phyloP scores from a whole-genome alignment of 2,888 invertebrate species.

The Mayetiola destructor region DNA sequence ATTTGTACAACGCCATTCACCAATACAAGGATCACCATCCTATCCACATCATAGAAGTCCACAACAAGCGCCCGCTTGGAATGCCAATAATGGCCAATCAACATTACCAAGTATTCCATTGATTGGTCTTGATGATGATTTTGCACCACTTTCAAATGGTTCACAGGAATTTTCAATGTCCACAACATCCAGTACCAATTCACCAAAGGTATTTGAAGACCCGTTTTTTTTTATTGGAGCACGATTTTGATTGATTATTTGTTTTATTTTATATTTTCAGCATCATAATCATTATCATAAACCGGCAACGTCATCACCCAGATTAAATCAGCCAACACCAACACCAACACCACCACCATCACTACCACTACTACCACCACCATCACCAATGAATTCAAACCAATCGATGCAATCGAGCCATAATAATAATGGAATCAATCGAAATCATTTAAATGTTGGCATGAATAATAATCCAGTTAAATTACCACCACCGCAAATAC shows the following conservation, averaged over 20 bases:
- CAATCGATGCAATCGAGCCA: too few species aligned
- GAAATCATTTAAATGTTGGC: too few species aligned
- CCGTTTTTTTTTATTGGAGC: too few species aligned
- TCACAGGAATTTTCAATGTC: too few species aligned
- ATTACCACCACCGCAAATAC: neutral
- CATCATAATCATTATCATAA: neutral
- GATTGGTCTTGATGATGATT: conserved; percentile 52
- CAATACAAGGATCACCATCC: conserved; percentile 43
- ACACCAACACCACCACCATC: neutral
- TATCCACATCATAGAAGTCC: conserved; percentile 32
- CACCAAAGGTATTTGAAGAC: too few species aligned
- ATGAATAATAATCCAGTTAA: too few species aligned
- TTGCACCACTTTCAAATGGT: conserved; percentile 20
- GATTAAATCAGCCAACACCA: neutral
- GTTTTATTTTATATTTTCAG: too few species aligned
- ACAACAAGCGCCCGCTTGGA: conserved; percentile 39
- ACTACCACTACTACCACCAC: neutral
- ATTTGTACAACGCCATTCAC: conserved; percentile 39
- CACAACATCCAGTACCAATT: too few species aligned
- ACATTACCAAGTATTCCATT: conserved; percentile 60
- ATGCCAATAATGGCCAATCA: conserved; percentile 48
- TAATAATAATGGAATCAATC: too few species aligned
- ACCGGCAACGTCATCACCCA: neutral
- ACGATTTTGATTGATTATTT: too few species aligned
- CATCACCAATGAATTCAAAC: too few species aligned